Evolutionary conservation across 2,888 invertebrate genomes (phyloP).

Genomic region (Tromatobia lineatoria): DNA sequence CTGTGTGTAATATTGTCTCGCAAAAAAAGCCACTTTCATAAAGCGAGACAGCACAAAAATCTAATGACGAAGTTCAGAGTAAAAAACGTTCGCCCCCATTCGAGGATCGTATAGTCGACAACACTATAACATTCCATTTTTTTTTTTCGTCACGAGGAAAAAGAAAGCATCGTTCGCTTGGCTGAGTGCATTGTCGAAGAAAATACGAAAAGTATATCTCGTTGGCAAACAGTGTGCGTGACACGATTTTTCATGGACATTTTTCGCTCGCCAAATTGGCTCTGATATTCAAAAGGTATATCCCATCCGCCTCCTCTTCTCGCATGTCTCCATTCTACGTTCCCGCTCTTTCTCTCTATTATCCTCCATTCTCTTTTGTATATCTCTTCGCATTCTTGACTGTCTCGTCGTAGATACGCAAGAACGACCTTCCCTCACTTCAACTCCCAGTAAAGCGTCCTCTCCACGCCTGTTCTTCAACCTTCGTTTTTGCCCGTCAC

Average conservation of each 20-base stretch:
- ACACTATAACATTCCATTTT: neutral
- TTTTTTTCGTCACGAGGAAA: neutral
- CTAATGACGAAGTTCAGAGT: neutral
- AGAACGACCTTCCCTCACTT: neutral
- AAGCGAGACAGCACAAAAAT: neutral
- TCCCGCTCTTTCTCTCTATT: constrained; percentile 42
- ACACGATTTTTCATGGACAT: constrained; percentile 39
- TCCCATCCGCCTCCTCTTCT: constrained; percentile 10
- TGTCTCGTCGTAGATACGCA: neutral
- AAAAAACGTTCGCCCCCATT: neutral
- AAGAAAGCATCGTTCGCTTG: neutral
- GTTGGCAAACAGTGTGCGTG: constrained; percentile 26
- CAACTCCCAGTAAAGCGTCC: constrained; percentile 18
- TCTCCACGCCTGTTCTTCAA: neutral
- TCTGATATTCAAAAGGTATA: constrained; percentile 56
- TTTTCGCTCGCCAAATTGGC: constrained; percentile 59
- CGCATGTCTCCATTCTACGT: constrained; percentile 5
- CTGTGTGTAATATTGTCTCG: no score
- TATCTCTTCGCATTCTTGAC: constrained; percentile 42
- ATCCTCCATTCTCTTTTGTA: constrained; percentile 52
- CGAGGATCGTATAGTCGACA: neutral
- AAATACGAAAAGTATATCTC: constrained; percentile 7
- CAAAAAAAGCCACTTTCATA: neutral
- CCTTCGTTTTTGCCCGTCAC: constrained; percentile 26
- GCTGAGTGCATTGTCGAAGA: constrained; percentile 17